phyloP scores from a whole-genome alignment of 2,113 vertebrate species.

The Spheniscus mendiculus region DNA sequence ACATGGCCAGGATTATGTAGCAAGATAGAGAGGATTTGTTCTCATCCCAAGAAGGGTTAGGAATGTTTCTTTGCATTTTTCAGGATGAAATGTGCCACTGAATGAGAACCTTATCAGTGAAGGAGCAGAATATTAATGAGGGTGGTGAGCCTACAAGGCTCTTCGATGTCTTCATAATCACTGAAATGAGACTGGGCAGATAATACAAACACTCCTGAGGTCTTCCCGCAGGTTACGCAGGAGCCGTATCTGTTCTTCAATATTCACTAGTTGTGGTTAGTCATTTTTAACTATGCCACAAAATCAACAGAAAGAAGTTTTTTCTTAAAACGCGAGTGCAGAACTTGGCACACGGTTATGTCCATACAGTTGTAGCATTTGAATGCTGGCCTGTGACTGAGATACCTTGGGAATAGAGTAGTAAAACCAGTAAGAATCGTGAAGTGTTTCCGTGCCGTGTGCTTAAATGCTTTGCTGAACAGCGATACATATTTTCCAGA shows the following conservation, averaged over 20 bases:
- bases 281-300: neutral
- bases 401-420: neutral
- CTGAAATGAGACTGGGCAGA: neutral
- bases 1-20: neutral
- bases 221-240: neutral
- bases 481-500: neutral
- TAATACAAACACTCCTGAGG: neutral
- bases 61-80: neutral
- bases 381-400: neutral
- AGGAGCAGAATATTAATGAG: neutral
- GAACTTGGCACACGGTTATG: rapidly evolving
- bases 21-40: neutral
- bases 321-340: rapidly evolving
- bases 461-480: neutral
- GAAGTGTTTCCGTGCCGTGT: neutral
- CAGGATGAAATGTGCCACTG: neutral
- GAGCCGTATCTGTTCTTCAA: rapidly evolving
- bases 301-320: neutral
- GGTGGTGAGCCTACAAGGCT: neutral
- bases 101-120: neutral
- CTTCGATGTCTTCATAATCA: neutral
- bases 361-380: neutral
- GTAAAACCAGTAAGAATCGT: neutral
- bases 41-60: neutral
- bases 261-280: neutral